Evolutionary conservation across 2,797 vertebrate genomes (phyloP).

Genomic region (Myioborus miniatus): DNA sequence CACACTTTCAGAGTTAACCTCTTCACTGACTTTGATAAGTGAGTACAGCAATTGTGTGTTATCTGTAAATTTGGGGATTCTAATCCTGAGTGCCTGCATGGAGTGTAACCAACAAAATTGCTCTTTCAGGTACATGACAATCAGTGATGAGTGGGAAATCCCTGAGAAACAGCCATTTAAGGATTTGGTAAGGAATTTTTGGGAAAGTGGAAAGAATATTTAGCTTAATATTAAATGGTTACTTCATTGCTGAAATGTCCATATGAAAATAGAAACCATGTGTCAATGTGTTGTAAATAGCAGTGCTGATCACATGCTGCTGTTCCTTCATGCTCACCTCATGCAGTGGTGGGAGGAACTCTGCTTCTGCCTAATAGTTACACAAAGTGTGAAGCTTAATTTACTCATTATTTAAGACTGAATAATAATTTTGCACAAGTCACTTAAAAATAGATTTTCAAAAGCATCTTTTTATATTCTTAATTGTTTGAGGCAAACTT

Average conservation of each 20-base stretch:
- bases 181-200: constrained; percentile 87
- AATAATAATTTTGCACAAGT: background rate
- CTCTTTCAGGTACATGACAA: constrained; percentile 90
- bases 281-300: background rate
- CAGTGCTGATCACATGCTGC: background rate
- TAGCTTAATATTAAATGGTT: background rate
- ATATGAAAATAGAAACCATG: background rate
- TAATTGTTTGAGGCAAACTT: background rate
- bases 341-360: background rate
- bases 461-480: background rate
- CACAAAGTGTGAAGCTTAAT: background rate
- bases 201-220: background rate
- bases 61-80: background rate
- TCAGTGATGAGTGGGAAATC: constrained; percentile 95
- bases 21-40: constrained; percentile 99
- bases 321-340: background rate
- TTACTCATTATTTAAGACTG: background rate
- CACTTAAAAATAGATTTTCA: background rate
- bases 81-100: background rate
- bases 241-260: background rate
- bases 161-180: constrained; percentile 98
- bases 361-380: background rate
- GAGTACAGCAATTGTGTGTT: background rate
- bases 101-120: background rate
- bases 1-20: constrained; percentile 97